A percentile compares a stretch with the other conserved stretches of the same genome.
Evolutionary conservation across 2,113 vertebrate species (phyloP).

Genomic region (Microtus richardsoni): DNA sequence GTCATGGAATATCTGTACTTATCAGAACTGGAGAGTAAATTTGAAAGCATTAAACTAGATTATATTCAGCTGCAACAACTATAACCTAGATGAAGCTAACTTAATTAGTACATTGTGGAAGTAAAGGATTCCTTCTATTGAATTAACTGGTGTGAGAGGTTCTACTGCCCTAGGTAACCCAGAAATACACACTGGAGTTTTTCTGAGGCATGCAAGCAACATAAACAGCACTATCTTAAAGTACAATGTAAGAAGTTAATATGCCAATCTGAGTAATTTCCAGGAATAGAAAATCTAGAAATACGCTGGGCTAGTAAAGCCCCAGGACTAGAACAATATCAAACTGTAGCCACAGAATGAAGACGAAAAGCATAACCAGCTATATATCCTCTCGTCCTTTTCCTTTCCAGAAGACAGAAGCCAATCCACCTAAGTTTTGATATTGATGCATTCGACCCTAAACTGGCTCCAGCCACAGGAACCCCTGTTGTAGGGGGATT

Average conservation of each 20-base stretch:
- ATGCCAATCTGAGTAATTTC: not conserved
- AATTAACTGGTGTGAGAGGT: not conserved
- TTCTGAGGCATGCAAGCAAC: not conserved
- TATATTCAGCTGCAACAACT: constrained; percentile 32
- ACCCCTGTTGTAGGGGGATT: constrained; percentile 96
- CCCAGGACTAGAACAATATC: constrained; percentile 28
- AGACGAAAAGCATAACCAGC: constrained; percentile 10
- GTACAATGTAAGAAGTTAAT: not conserved
- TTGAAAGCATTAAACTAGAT: constrained; percentile 22
- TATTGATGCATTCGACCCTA: constrained; percentile 97
- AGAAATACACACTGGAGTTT: constrained; percentile 16
- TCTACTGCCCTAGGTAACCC: not conserved
- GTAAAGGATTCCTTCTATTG: constrained; percentile 3
- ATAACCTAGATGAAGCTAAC: not conserved
- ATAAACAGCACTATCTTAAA: constrained; percentile 8
- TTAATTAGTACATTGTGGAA: constrained; percentile 28
- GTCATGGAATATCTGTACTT: not conserved
- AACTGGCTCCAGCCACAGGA: constrained; percentile 96
- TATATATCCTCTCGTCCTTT: constrained; percentile 49
- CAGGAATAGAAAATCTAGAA: constrained; percentile 29
- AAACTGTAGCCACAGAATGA: not conserved
- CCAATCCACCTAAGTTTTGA: constrained; percentile 98
- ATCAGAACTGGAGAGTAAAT: not conserved
- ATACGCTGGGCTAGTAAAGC: not conserved
- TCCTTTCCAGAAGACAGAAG: constrained; percentile 90